These are phyloP conservation scores for Agrilus biguttatus DNA, from an alignment of 2,888 invertebrate species.

Conservation along the genomic window DNA sequence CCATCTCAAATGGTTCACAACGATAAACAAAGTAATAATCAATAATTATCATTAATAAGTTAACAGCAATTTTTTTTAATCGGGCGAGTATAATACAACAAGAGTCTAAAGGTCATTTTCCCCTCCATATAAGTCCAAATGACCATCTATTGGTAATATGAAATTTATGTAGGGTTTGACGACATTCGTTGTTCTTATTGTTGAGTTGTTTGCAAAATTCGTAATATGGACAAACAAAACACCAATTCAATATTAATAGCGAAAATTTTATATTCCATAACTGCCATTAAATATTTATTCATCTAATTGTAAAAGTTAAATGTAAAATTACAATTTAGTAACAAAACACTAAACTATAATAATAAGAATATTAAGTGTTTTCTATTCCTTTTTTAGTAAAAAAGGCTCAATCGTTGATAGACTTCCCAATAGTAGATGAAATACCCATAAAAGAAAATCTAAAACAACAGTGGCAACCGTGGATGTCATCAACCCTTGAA, in stretches of 20 bases:
- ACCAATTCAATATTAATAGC: too few relatives aligned
- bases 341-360: too few relatives aligned
- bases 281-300: too few relatives aligned
- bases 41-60: background rate
- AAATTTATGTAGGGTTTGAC: too few relatives aligned
- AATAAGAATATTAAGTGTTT: background rate
- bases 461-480: conserved; percentile 16
- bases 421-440: conserved; percentile 22
- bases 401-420: conserved; percentile 29
- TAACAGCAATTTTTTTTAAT: background rate
- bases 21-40: background rate
- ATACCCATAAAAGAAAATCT: conserved; percentile 13
- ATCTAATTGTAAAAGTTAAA: too few relatives aligned
- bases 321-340: too few relatives aligned
- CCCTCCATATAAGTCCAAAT: background rate
- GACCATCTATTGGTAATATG: too few relatives aligned
- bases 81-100: too few relatives aligned
- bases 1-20: conserved; percentile 15
- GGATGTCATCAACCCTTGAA: conserved; percentile 19
- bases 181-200: too few relatives aligned
- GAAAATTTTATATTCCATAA: too few relatives aligned
- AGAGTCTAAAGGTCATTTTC: background rate
- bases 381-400: conserved; percentile 24
- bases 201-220: too few relatives aligned
- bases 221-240: too few relatives aligned